Conservation (phyloP, 2,113 vertebrate genomes). For the Halichoeres trimaculatus region DNA sequence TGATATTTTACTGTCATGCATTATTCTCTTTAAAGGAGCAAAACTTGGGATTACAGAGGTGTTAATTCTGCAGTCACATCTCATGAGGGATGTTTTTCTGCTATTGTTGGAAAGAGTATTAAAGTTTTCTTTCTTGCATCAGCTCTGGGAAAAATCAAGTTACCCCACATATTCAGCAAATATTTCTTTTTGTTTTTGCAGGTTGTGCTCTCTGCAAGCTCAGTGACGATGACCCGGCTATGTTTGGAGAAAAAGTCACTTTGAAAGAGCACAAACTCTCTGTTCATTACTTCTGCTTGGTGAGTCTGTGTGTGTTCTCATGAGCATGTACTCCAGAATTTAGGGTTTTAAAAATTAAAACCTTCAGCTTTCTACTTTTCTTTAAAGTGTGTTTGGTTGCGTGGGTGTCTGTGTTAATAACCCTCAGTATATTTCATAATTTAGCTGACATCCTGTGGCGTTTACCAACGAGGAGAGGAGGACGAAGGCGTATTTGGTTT, state of each 20-base stretch:
- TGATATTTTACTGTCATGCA: not conserved
- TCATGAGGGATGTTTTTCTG: too few species aligned
- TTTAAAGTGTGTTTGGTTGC: too few species aligned
- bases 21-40: too few species aligned
- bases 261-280: slow-evolving; percentile 85
- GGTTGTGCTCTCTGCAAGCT: slow-evolving; percentile 90
- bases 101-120: too few species aligned
- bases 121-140: too few species aligned
- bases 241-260: slow-evolving; percentile 92
- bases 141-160: too few species aligned
- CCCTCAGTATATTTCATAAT: slow-evolving; percentile 3
- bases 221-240: slow-evolving; percentile 88
- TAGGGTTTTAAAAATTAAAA: too few species aligned
- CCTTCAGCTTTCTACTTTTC: too few species aligned
- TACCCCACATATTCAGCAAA: too few species aligned
- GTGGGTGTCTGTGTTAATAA: too few species aligned
- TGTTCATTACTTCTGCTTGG: slow-evolving; percentile 95
- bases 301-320: slow-evolving; percentile 66
- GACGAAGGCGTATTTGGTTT: slow-evolving; percentile 93
- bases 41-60: too few species aligned
- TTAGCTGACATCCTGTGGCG: slow-evolving; percentile 94
- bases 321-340: not conserved
- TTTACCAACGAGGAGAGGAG: slow-evolving; percentile 94
- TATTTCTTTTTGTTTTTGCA: slow-evolving; percentile 54
- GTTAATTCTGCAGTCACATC: too few species aligned